phyloP scores from a whole-genome alignment of 2,888 invertebrate species.

The Cerceris ruficornis region DNA sequence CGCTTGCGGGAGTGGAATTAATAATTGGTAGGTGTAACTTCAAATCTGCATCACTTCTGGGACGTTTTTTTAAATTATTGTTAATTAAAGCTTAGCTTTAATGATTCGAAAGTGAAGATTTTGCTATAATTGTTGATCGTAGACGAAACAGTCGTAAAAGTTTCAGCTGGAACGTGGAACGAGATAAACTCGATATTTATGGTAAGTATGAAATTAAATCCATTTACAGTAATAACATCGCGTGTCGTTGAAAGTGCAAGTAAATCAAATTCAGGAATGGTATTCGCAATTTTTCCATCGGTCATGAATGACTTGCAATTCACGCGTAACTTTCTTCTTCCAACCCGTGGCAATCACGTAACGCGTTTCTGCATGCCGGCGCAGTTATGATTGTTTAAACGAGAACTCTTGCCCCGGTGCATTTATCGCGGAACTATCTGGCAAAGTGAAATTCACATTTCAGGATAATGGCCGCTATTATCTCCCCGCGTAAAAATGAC shows the following conservation, averaged over 20 bases:
- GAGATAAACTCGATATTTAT: no score
- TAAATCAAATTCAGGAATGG: neutral
- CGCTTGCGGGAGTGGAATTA: no score
- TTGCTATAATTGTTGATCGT: no score
- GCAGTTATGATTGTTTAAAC: slow-evolving; percentile 37
- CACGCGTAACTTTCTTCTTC: neutral
- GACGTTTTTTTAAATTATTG: no score
- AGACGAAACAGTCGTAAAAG: no score
- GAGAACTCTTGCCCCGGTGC: slow-evolving; percentile 15
- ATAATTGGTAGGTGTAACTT: no score
- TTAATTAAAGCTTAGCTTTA: no score
- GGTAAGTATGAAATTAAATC: no score
- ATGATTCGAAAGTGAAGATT: no score
- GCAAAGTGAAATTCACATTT: slow-evolving; percentile 49
- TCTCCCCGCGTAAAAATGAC: slow-evolving; percentile 30
- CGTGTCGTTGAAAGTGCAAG: neutral
- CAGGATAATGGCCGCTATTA: slow-evolving; percentile 46
- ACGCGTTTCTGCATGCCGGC: neutral
- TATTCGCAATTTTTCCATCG: neutral
- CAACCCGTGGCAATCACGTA: neutral
- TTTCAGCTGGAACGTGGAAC: no score
- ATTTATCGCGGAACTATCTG: slow-evolving; percentile 22
- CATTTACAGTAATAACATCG: no score
- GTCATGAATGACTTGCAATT: neutral
- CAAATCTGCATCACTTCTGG: no score